phyloP scores from a whole-genome alignment of 2,113 vertebrate genomes.

The Antechinus stuartii region DNA sequence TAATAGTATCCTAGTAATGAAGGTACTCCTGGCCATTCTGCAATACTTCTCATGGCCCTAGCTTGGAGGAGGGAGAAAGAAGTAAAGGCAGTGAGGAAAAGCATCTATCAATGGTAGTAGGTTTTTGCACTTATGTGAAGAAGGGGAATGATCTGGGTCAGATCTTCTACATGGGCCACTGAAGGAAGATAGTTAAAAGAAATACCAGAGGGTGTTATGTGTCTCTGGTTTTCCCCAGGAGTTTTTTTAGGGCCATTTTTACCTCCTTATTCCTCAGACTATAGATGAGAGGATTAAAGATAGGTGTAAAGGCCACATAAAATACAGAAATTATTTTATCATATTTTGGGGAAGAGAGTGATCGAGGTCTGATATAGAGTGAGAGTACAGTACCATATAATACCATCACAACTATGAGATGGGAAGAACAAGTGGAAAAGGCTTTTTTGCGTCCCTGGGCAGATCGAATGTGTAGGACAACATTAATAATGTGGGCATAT shows the following conservation, averaged over 20 bases:
- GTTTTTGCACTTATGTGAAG: not conserved
- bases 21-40: not conserved
- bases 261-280: constrained; percentile 23
- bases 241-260: constrained; percentile 8
- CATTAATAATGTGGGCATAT: not conserved
- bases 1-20: not conserved
- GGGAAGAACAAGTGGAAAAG: constrained; percentile 36
- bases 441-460: not conserved
- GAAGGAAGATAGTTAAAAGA: not conserved
- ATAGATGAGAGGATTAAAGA: constrained; percentile 14
- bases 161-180: not conserved
- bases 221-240: not conserved
- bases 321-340: not conserved
- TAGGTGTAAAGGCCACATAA: not conserved
- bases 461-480: not conserved
- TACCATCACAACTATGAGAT: constrained; percentile 1
- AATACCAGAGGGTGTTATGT: not conserved
- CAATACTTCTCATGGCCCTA: not conserved
- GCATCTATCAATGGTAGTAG: not conserved
- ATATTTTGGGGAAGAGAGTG: not conserved
- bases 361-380: not conserved
- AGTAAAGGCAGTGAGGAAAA: not conserved
- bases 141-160: not conserved
- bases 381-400: not conserved
- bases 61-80: not conserved